A percentile compares a stretch with the other conserved stretches of the same genome.
These are phyloP conservation scores for Chiloscyllium plagiosum DNA, from an alignment of 2,113 vertebrate genomes.

Conservation along the genomic window DNA sequence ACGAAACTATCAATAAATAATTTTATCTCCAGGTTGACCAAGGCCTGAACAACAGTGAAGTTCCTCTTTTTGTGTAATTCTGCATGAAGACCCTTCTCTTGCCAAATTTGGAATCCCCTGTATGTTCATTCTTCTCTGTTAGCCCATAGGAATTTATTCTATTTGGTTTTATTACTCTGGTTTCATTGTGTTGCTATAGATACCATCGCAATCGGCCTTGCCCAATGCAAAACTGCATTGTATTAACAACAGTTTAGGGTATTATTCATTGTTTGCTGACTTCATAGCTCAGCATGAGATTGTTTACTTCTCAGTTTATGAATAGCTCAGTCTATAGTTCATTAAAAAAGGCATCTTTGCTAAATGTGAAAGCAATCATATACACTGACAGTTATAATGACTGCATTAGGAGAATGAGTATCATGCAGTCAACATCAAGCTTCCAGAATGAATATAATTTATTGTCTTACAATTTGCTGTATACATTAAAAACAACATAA, in stretches of 20 bases:
- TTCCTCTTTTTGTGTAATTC: not conserved
- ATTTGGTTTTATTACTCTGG: not conserved
- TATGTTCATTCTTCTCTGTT: not conserved
- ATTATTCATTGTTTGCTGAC: not conserved
- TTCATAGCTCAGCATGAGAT: not conserved
- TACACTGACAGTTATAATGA: not conserved
- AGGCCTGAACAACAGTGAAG: not conserved
- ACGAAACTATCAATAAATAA: not conserved
- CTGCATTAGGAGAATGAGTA: not conserved
- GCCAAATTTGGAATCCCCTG: not conserved
- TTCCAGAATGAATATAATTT: not conserved
- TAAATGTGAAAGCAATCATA: not conserved
- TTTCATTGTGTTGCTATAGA: not conserved
- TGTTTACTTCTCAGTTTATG: conserved; percentile 7
- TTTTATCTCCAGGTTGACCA: not conserved
- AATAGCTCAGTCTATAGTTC: not conserved
- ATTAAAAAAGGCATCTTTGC: not conserved
- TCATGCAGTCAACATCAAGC: not conserved
- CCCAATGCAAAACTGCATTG: not conserved
- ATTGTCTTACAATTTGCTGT: not conserved
- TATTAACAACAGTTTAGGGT: not conserved
- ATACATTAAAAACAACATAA: not conserved
- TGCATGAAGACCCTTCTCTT: not conserved
- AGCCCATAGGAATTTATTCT: not conserved
- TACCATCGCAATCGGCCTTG: not conserved